These are phyloP conservation scores for Nomada lathburiana DNA, from an alignment of 2,888 invertebrate genomes.

Conservation along the genomic window DNA sequence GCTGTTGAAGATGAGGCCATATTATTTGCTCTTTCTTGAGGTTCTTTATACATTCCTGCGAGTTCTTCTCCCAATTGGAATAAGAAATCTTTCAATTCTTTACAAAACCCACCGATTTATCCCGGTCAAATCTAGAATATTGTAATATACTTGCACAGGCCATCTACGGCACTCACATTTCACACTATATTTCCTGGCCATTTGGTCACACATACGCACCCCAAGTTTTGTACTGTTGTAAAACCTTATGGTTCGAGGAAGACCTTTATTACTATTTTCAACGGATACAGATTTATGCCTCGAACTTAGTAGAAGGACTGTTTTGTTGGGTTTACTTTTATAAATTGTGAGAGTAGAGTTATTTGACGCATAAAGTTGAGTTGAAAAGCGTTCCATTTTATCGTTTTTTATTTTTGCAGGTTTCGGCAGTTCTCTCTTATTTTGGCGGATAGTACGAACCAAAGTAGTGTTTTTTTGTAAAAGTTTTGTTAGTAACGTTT, in stretches of 20 bases:
- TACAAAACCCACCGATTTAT: not conserved
- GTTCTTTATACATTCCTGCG: not conserved
- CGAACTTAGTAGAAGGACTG: not conserved
- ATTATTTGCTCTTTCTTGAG: not conserved
- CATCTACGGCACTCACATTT: not conserved
- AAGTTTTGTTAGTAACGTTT: too few relatives aligned
- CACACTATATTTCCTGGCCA: not conserved
- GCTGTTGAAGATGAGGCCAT: not conserved
- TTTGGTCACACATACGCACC: not conserved
- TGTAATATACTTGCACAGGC: not conserved
- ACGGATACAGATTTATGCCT: not conserved
- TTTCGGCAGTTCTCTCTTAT: constrained; percentile 7
- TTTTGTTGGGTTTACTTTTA: not conserved
- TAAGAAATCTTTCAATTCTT: not conserved
- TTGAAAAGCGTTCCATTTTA: too few relatives aligned
- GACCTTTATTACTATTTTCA: not conserved
- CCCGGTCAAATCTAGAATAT: not conserved
- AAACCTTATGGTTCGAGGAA: not conserved
- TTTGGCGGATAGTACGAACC: not conserved
- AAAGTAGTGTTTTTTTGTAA: not conserved
- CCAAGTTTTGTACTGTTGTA: constrained; percentile 1
- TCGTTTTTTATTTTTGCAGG: not conserved
- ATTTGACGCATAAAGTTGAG: not conserved
- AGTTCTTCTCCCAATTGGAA: not conserved
- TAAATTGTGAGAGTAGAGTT: not conserved